Evolutionary conservation across 2,113 vertebrate species (phyloP).

Genomic region (Columbina picui): DNA sequence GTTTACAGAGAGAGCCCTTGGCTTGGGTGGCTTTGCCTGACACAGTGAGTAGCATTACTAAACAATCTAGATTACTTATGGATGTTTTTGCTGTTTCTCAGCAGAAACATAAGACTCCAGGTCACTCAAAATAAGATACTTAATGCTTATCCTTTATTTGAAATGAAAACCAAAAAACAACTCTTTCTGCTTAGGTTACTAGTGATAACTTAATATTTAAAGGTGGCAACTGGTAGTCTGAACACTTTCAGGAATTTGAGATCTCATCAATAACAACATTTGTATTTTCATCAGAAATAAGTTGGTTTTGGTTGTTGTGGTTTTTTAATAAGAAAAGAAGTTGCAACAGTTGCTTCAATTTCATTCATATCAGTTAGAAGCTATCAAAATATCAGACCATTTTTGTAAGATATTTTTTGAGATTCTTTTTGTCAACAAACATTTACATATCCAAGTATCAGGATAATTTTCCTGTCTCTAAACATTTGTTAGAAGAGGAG

Average conservation of each 20-base stretch:
- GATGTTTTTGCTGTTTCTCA: not conserved
- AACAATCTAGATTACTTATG: not conserved
- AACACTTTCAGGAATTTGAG: not conserved
- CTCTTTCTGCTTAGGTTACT: not conserved
- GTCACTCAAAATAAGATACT: not conserved
- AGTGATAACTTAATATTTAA: not conserved
- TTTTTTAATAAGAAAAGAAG: not conserved
- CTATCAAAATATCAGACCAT: not conserved
- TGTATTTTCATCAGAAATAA: not conserved
- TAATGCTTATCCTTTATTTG: not conserved
- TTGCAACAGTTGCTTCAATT: not conserved
- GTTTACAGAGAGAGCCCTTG: not conserved
- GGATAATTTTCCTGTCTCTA: not conserved
- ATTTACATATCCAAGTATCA: not conserved
- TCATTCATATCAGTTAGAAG: not conserved
- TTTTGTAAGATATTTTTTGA: not conserved
- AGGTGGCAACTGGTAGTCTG: not conserved
- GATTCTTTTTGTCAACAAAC: not conserved
- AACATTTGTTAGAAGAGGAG: not conserved
- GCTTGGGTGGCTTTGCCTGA: not conserved
- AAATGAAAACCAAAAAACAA: accelerated
- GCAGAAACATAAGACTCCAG: not conserved
- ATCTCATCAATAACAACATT: not conserved
- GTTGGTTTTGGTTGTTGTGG: too few relatives aligned
- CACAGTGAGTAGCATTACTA: accelerated